A percentile compares a stretch with the other conserved stretches of the same genome.
Evolutionary conservation across 37 sponge, comb jelly and placozoan species (phyloP).

Genomic region (Halisarca cf. caerulea): DNA sequence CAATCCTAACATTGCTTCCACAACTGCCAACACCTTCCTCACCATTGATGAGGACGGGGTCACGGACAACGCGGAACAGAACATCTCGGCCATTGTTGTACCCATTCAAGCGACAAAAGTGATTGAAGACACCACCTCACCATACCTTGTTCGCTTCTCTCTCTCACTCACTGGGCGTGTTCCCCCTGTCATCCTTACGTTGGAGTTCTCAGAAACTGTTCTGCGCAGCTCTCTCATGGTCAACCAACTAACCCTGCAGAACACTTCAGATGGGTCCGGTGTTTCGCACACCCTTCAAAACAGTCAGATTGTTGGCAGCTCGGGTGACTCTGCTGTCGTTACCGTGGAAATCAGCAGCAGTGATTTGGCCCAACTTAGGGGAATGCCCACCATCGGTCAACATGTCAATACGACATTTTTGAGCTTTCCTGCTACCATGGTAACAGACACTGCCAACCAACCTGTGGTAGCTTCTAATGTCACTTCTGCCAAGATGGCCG

Average conservation of each 20-base stretch:
- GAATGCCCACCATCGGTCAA: conserved; percentile 61
- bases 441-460: conserved; percentile 66
- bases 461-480: conserved; percentile 42
- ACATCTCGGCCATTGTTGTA: conserved; percentile 45
- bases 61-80: conserved; percentile 61
- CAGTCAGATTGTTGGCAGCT: not conserved
- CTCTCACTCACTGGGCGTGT: conserved; percentile 58
- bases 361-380: conserved; percentile 63
- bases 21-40: conserved; percentile 63
- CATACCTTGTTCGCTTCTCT: conserved; percentile 59
- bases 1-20: conserved; percentile 57
- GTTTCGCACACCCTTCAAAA: conserved; percentile 6
- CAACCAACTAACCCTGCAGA: conserved; percentile 43
- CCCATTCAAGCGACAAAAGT: conserved; percentile 65
- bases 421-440: conserved; percentile 45
- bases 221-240: conserved; percentile 57
- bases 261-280: not conserved
- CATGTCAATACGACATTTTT: conserved; percentile 58
- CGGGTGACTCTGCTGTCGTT: conserved; percentile 45
- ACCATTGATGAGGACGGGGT: conserved; percentile 54
- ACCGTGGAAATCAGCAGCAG: conserved; percentile 50
- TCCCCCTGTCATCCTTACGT: conserved; percentile 59
- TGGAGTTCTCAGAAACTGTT: conserved; percentile 83
- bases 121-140: conserved; percentile 62
- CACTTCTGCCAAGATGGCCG: conserved; percentile 30